Evolutionary conservation across 2,888 invertebrate genomes (phyloP).

Genomic region (Drosophila prostipennis): DNA sequence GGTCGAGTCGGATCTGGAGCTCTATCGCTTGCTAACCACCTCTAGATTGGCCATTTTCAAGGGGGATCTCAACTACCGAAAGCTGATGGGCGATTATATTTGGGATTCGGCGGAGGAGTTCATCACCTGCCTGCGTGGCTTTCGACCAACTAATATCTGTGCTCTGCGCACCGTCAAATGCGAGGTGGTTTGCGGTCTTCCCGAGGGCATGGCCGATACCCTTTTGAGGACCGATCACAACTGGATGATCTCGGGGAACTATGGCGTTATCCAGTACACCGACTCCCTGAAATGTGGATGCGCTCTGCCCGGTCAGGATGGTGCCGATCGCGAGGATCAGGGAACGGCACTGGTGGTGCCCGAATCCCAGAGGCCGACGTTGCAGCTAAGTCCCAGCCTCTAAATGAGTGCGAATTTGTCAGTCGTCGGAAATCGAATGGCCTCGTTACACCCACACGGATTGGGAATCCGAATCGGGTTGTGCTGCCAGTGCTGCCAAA

Average conservation of each 20-base stretch:
- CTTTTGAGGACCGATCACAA: constrained; percentile 86
- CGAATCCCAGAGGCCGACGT: constrained; percentile 66
- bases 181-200: constrained; percentile 92
- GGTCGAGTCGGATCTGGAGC: constrained; percentile 87
- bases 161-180: constrained; percentile 95
- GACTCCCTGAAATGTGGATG: constrained; percentile 66
- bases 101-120: constrained; percentile 91
- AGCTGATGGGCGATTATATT: constrained; percentile 93
- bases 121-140: constrained; percentile 85
- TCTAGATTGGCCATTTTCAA: constrained; percentile 92
- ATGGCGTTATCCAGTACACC: constrained; percentile 90
- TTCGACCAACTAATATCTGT: constrained; percentile 92
- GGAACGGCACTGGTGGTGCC: background rate
- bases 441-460: constrained; percentile 72
- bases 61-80: constrained; percentile 98
- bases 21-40: constrained; percentile 90
- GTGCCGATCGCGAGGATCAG: no score
- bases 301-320: background rate
- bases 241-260: constrained; percentile 94
- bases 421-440: constrained; percentile 59
- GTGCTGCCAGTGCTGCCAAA: constrained; percentile 17
- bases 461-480: constrained; percentile 25
- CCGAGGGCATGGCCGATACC: constrained; percentile 86
- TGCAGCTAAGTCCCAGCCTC: constrained; percentile 44
- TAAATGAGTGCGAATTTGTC: constrained; percentile 81